These are phyloP conservation scores for Lathronympha strigana DNA, from an alignment of 2,888 invertebrate genomes.

Conservation along the genomic window DNA sequence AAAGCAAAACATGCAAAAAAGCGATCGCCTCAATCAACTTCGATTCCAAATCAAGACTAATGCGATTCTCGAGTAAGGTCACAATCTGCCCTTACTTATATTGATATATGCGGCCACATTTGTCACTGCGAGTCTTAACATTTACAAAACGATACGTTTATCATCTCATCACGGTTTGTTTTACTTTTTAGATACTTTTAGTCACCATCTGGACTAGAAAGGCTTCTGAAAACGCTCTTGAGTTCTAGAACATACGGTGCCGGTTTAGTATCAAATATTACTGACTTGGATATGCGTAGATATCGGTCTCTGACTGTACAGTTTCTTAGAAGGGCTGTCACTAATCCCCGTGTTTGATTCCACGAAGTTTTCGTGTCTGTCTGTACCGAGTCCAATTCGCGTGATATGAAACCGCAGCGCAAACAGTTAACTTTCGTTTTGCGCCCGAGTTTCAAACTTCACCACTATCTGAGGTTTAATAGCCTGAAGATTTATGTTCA, in stretches of 20 bases:
- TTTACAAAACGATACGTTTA: conserved; percentile 49
- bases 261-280: neutral
- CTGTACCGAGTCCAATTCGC: conserved; percentile 71
- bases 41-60: conserved; percentile 43
- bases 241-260: neutral
- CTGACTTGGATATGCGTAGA: neutral
- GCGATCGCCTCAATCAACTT: conserved; percentile 16
- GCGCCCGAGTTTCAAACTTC: conserved; percentile 54
- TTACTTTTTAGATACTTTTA: conserved; percentile 53
- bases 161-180: conserved; percentile 52
- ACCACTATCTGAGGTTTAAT: conserved; percentile 40
- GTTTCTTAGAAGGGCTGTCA: conserved; percentile 13
- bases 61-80: conserved; percentile 28
- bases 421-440: conserved; percentile 69
- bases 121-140: conserved; percentile 35
- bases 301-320: conserved; percentile 11
- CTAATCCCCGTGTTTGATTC: conserved; percentile 29
- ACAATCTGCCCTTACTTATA: conserved; percentile 32
- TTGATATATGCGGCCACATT: conserved; percentile 35
- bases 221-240: conserved; percentile 9
- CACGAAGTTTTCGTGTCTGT: conserved; percentile 61
- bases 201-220: conserved; percentile 34
- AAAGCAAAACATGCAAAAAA: conserved; percentile 22
- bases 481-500: conserved; percentile 33
- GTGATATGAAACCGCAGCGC: conserved; percentile 70